These are phyloP conservation scores for Pyrgilauda ruficollis DNA, from an alignment of 2,113 vertebrate genomes.

Conservation along the genomic window DNA sequence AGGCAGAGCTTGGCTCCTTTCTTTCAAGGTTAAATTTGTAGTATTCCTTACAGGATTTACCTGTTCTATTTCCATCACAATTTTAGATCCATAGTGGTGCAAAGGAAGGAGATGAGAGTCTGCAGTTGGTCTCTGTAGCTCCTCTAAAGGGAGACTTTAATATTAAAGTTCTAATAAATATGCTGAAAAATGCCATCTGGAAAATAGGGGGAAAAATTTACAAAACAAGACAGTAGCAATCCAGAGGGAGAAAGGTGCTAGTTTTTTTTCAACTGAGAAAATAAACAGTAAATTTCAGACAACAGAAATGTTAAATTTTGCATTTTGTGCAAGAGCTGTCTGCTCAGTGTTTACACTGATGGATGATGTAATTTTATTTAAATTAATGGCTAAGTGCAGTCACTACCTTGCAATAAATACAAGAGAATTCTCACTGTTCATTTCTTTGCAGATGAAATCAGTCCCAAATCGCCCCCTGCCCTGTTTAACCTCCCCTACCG, in stretches of 20 bases:
- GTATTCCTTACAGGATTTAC: background rate
- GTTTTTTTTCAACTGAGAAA: background rate
- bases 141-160: background rate
- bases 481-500: slow-evolving; percentile 82
- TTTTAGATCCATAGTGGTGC: background rate
- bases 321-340: background rate
- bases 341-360: background rate
- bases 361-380: background rate
- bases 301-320: background rate
- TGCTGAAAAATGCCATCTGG: background rate
- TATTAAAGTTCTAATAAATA: background rate
- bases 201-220: background rate
- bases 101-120: background rate
- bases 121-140: background rate
- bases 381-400: background rate
- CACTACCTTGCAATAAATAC: background rate
- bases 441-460: slow-evolving; percentile 70
- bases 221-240: background rate
- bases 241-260: background rate
- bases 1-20: background rate
- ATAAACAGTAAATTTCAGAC: background rate
- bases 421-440: background rate
- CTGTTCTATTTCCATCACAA: background rate
- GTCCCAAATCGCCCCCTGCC: background rate
- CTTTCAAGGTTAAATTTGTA: background rate